Evolutionary conservation across 2,797 vertebrate genomes (phyloP).

Genomic region (Telmatherina bonti): DNA sequence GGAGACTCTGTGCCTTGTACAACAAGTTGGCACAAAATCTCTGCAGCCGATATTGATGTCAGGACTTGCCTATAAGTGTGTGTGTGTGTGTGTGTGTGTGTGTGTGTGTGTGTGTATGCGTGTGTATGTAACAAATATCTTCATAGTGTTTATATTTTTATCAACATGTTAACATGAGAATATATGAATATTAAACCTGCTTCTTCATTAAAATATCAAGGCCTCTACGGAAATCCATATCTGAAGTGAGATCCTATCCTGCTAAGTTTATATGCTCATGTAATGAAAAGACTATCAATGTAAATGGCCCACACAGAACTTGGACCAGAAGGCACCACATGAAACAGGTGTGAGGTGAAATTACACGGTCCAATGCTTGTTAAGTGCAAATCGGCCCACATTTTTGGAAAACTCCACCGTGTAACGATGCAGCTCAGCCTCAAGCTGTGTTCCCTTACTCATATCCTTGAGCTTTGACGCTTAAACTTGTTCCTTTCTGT

Average conservation of each 20-base stretch:
- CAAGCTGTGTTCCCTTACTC: slow-evolving; percentile 1
- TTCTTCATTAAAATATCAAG: neutral
- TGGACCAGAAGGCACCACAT: neutral
- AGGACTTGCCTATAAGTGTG: no score
- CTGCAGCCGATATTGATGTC: no score
- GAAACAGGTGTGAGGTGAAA: slow-evolving; percentile 19
- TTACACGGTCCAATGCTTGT: slow-evolving; percentile 3
- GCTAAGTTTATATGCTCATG: neutral
- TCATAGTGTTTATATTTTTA: no score
- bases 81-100: no score
- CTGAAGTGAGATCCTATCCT: slow-evolving; percentile 5
- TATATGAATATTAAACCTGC: no score
- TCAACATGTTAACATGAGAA: no score
- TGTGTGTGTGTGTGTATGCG: no score
- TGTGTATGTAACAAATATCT: no score
- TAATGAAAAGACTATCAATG: neutral
- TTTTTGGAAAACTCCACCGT: neutral
- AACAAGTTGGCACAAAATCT: no score
- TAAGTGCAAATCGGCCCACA: slow-evolving; percentile 3
- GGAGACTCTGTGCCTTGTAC: no score
- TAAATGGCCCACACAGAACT: neutral
- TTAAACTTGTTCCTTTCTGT: neutral
- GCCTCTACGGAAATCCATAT: neutral
- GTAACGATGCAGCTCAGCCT: slow-evolving; percentile 9
- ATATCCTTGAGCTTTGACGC: no score